Conservation (phyloP, 37 sponge, comb jelly and placozoan genomes). For the Trichoplax adhaerens region DNA sequence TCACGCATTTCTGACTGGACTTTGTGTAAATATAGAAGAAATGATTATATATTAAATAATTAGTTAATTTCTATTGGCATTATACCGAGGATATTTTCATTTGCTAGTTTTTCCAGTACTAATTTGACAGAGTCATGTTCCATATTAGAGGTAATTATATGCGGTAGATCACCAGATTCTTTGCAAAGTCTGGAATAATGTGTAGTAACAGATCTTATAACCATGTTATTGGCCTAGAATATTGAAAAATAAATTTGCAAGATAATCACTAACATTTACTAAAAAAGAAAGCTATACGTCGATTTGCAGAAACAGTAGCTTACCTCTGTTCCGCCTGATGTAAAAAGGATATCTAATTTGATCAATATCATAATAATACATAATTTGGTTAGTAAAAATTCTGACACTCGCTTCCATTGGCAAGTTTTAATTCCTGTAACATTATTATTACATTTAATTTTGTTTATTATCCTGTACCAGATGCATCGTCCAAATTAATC, state of each 20-base stretch:
- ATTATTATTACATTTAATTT: no score
- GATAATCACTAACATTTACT: neutral
- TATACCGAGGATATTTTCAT: conserved; percentile 5
- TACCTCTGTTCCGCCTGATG: conserved; percentile 75
- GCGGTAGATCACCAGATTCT: conserved; percentile 16
- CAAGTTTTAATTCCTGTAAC: no score
- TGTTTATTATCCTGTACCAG: no score
- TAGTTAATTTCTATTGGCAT: no score
- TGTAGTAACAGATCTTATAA: conserved; percentile 15
- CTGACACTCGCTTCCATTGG: no score
- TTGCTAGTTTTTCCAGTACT: conserved; percentile 16
- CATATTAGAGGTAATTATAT: conserved; percentile 45
- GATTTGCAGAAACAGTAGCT: neutral
- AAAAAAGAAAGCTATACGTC: no score
- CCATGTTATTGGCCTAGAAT: conserved; percentile 35
- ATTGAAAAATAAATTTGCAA: neutral
- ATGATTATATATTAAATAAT: no score
- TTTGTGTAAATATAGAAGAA: no score
- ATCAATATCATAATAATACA: no score
- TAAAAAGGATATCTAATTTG: conserved; percentile 50
- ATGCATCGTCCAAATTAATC: conserved; percentile 6
- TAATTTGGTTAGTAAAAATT: no score
- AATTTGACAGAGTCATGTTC: conserved; percentile 63
- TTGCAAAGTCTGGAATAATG: conserved; percentile 1
- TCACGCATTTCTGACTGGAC: no score